A percentile compares a stretch with the other conserved stretches of the same genome.
Conservation (phyloP, 2,888 invertebrate genomes). For the Lepidochitona cinerea region DNA sequence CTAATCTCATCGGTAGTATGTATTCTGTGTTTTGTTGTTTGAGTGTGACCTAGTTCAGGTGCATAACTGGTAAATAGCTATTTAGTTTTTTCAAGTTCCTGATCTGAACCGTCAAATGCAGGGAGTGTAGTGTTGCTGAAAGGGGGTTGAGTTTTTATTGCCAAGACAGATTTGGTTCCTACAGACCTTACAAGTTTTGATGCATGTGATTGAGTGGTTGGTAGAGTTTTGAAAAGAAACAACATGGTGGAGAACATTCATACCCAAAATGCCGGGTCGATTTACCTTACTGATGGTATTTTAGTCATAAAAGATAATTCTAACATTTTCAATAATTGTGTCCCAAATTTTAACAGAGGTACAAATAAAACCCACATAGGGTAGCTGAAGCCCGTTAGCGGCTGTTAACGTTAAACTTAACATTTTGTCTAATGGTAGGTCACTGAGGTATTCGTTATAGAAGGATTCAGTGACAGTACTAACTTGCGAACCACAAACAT, state of each 20-base stretch:
- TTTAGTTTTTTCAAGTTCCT: no score
- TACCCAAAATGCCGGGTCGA: neutral
- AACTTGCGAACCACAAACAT: neutral
- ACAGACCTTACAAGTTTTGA: no score
- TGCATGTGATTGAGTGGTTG: no score
- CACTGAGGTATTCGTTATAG: neutral
- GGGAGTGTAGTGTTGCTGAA: no score
- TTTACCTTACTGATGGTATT: neutral
- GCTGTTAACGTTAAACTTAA: neutral
- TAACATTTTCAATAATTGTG: neutral
- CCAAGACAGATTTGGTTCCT: no score
- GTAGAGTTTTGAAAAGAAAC: neutral
- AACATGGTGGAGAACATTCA: neutral
- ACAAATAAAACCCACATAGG: neutral
- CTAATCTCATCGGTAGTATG: neutral
- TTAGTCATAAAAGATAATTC: neutral
- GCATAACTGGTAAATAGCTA: no score
- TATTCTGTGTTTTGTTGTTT: neutral
- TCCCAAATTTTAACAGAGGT: neutral
- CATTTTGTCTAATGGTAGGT: neutral
- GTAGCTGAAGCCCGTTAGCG: neutral
- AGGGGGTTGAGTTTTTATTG: no score
- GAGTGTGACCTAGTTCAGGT: no score
- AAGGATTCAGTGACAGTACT: neutral
- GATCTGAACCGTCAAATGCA: no score